These are phyloP conservation scores for Podocnemis expansa DNA, from an alignment of 2,113 vertebrate species.

Conservation along the genomic window DNA sequence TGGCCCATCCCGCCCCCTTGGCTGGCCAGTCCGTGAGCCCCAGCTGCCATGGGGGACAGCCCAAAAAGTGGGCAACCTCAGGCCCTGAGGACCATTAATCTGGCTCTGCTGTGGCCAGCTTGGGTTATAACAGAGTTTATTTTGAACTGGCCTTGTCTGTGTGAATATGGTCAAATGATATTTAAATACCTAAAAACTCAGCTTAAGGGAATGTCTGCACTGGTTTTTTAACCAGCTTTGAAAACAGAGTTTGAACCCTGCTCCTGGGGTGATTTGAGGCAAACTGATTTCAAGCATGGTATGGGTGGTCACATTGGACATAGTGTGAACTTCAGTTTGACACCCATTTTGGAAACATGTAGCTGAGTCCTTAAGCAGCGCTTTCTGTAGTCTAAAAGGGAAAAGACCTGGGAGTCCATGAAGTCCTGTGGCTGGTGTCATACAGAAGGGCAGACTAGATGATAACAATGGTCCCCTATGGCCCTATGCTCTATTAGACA, in stretches of 20 bases:
- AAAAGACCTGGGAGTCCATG: neutral
- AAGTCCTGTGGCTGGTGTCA: no score
- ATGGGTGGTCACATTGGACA: neutral
- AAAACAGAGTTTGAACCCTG: constrained; percentile 50
- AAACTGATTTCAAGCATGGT: constrained; percentile 34
- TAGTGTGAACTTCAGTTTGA: neutral
- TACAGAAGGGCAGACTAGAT: no score
- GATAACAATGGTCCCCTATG: no score
- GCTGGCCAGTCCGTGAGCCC: no score
- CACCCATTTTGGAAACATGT: fast-evolving
- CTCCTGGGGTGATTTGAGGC: constrained; percentile 47
- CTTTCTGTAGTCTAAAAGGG: constrained; percentile 10
- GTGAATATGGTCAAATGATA: constrained; percentile 10
- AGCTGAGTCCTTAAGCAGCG: neutral
- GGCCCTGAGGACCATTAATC: no score
- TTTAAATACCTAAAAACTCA: neutral
- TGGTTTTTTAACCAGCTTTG: constrained; percentile 15
- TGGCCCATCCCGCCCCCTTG: no score
- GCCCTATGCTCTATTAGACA: no score
- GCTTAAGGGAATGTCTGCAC: constrained; percentile 20
- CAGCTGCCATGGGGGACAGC: no score
- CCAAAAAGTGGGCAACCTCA: no score
- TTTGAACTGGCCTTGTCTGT: neutral
- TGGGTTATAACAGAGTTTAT: neutral
- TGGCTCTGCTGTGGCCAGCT: fast-evolving